These are phyloP conservation scores for Petrolisthes manimaculis DNA, from an alignment of 2,888 invertebrate genomes.

Conservation along the genomic window DNA sequence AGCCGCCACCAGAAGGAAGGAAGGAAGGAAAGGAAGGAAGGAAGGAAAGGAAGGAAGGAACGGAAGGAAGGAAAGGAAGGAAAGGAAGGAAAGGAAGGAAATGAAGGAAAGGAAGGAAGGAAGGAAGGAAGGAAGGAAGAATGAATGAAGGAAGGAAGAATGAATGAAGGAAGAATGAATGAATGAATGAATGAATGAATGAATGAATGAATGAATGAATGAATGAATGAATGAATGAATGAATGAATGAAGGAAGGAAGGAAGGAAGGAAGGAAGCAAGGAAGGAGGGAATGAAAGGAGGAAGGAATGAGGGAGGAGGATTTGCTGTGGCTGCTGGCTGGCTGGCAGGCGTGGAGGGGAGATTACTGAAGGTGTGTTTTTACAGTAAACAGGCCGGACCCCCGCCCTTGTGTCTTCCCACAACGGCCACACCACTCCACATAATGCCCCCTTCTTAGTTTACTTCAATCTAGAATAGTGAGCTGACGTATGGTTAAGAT, in stretches of 20 bases:
- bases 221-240: background rate
- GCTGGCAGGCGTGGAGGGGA: no score
- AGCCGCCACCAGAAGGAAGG: no score
- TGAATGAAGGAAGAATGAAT: constrained; percentile 3
- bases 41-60: constrained; percentile 8
- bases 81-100: background rate
- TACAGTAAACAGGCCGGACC: no score
- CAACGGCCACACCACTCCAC: no score
- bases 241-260: background rate
- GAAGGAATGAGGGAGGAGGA: background rate
- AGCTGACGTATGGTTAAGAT: no score
- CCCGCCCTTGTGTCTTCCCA: no score
- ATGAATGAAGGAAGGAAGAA: constrained; percentile 26
- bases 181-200: constrained; percentile 9
- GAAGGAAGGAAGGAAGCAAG: background rate
- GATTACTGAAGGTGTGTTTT: no score
- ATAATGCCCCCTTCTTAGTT: no score
- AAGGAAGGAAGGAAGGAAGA: constrained; percentile 28
- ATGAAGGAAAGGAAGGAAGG: constrained; percentile 7
- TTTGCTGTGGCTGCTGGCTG: no score
- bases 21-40: constrained; percentile 15
- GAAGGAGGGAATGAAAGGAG: background rate
- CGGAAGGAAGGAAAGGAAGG: constrained; percentile 18
- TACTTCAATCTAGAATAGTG: no score
- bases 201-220: constrained; percentile 20